Conservation (phyloP, 1,140 invertebrate genomes). For the Anastrepha ludens region DNA sequence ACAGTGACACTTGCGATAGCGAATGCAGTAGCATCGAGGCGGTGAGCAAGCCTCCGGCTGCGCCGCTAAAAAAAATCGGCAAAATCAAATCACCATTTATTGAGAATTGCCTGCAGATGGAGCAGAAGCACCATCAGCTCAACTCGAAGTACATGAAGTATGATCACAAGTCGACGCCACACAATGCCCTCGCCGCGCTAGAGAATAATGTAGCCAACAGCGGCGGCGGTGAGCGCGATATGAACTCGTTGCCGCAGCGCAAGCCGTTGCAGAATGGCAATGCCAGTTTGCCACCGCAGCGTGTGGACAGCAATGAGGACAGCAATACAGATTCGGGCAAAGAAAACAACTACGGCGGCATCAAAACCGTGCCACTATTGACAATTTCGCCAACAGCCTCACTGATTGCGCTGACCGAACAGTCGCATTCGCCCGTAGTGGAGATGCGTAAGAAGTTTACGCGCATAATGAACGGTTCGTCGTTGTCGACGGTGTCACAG, state of each 20-base stretch:
- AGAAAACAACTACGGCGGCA: constrained; percentile 62
- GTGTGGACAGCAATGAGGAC: constrained; percentile 56
- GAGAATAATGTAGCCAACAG: constrained; percentile 44
- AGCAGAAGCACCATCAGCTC: constrained; percentile 54
- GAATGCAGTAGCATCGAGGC: not conserved
- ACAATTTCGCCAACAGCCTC: not conserved
- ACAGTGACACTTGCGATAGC: not conserved
- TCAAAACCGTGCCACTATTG: not conserved
- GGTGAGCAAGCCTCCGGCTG: not conserved
- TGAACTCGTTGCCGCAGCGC: not conserved
- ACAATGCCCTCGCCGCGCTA: constrained; percentile 19
- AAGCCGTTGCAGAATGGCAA: constrained; percentile 34
- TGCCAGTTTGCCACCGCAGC: not conserved
- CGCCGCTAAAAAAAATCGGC: constrained; percentile 64
- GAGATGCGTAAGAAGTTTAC: constrained; percentile 66
- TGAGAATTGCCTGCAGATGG: constrained; percentile 59
- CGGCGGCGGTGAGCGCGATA: constrained; percentile 11
- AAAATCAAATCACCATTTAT: constrained; percentile 72
- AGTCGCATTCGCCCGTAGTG: constrained; percentile 57
- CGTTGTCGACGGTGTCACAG: constrained; percentile 18
- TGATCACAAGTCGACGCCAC: constrained; percentile 45
- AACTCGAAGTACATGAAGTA: constrained; percentile 53
- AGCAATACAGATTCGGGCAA: constrained; percentile 66
- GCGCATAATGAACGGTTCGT: constrained; percentile 61
- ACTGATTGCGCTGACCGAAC: not conserved